Conservation (phyloP, 2,888 invertebrate species). For the Eurytoma californica region DNA sequence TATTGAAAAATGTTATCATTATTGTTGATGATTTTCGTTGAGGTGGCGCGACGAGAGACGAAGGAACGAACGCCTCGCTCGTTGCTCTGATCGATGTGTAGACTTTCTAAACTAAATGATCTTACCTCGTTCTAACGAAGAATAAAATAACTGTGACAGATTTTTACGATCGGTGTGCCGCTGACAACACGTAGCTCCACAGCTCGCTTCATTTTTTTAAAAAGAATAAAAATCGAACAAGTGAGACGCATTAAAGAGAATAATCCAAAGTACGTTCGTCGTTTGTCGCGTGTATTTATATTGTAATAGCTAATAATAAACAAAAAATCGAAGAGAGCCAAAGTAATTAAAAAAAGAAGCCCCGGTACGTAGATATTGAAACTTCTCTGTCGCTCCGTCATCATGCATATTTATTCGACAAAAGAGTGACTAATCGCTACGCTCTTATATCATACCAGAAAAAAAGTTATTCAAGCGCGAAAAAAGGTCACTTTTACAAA, state of each 20-base stretch:
- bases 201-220: conserved; percentile 26
- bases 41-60: neutral
- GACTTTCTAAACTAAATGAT: conserved; percentile 12
- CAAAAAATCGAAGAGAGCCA: conserved; percentile 18
- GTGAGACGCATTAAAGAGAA: neutral
- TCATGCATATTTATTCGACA: conserved; percentile 44
- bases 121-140: too few species aligned
- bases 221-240: neutral
- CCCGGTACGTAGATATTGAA: conserved; percentile 25
- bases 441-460: conserved; percentile 15
- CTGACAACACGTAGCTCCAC: neutral
- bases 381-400: conserved; percentile 45
- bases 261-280: conserved; percentile 1
- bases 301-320: conserved; percentile 3
- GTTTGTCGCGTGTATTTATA: conserved; percentile 18
- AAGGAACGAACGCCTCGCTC: neutral
- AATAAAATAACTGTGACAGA: neutral
- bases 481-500: conserved; percentile 27
- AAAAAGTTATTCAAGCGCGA: conserved; percentile 15
- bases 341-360: neutral
- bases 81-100: conserved; percentile 44
- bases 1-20: too few species aligned
- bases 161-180: conserved; percentile 26
- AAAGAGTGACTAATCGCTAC: conserved; percentile 12
- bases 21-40: too few species aligned